Percentiles rank a stretch among this genome's conserved stretches.
phyloP scores from a whole-genome alignment of 2,797 vertebrate genomes.

The Anguilla anguilla region DNA sequence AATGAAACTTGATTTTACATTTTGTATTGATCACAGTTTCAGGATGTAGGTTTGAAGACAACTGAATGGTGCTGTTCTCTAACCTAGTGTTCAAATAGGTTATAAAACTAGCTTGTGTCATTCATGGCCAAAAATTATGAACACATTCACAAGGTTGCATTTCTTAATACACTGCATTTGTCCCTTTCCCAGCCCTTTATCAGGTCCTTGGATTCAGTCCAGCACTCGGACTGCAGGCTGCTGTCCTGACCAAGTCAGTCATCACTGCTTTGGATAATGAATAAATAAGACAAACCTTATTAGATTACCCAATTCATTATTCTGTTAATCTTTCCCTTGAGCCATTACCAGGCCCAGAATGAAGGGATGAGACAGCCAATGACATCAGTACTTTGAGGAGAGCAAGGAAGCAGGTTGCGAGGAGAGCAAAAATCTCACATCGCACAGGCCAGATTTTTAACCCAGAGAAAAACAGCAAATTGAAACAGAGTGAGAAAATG shows the following conservation, averaged over 20 bases:
- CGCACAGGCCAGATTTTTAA: neutral
- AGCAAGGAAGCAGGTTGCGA: neutral
- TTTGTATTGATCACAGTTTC: neutral
- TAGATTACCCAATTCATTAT: neutral
- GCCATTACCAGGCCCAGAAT: conserved; percentile 2
- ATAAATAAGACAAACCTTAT: conserved; percentile 5
- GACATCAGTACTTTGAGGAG: conserved; percentile 17
- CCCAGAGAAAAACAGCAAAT: neutral
- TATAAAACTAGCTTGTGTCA: neutral
- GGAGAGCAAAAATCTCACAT: neutral
- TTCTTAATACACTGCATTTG: neutral
- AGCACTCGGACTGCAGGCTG: neutral
- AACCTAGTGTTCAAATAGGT: neutral
- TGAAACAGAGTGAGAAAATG: neutral
- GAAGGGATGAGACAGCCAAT: neutral
- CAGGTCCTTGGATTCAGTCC: neutral
- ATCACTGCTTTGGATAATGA: neutral
- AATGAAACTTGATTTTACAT: neutral
- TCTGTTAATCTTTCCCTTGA: neutral
- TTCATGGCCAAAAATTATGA: neutral
- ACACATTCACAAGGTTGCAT: neutral
- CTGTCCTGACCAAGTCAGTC: neutral
- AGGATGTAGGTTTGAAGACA: neutral
- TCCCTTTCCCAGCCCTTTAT: neutral
- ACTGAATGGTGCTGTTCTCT: neutral